phyloP scores from a whole-genome alignment of 2,888 invertebrate species.

The Diplazon laetatorius region DNA sequence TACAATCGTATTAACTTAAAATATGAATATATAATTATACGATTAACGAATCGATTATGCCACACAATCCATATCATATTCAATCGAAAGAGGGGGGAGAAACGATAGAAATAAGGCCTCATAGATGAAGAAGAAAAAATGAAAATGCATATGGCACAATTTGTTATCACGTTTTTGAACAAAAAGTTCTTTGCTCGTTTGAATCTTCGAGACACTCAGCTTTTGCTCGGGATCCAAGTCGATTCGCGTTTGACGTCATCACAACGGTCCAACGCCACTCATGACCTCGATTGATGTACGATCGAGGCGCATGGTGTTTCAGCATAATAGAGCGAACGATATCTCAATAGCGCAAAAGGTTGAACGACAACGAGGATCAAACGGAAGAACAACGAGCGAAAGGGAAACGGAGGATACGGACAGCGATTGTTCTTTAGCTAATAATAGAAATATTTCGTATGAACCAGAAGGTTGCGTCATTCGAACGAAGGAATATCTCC shows the following conservation, averaged over 20 bases:
- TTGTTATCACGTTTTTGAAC: constrained; percentile 4
- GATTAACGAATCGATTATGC: too few relatives aligned
- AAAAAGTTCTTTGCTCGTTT: constrained; percentile 2
- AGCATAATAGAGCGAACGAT: too few relatives aligned
- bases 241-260: constrained; percentile 28
- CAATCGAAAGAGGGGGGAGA: too few relatives aligned
- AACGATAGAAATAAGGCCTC: too few relatives aligned
- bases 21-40: too few relatives aligned
- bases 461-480: too few relatives aligned
- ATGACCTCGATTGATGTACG: constrained; percentile 35
- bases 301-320: not conserved
- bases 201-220: constrained; percentile 21
- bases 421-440: constrained; percentile 4
- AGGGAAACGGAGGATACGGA: not conserved
- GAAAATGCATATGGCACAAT: constrained; percentile 22
- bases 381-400: not conserved
- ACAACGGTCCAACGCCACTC: constrained; percentile 18
- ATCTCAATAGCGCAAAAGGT: constrained; percentile 13
- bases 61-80: too few relatives aligned
- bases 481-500: too few relatives aligned
- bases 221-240: constrained; percentile 3
- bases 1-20: too few relatives aligned
- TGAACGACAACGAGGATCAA: constrained; percentile 11
- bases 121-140: too few relatives aligned
- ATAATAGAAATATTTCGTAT: constrained; percentile 19